phyloP scores from a whole-genome alignment of 2,797 vertebrate genomes.

The Nannoperca australis region DNA sequence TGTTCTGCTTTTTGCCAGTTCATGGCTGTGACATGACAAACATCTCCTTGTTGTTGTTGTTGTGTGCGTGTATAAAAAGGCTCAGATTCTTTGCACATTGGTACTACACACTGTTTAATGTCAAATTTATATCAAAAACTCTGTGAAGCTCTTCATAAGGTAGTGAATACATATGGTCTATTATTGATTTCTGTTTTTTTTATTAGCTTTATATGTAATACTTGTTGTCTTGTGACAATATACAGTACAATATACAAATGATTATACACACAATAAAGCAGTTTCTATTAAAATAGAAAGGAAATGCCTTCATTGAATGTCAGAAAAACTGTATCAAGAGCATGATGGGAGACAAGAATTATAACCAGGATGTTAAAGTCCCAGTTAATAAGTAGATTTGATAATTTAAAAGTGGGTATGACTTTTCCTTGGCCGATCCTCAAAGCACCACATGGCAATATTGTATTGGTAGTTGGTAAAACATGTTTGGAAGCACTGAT shows the following conservation, averaged over 20 bases:
- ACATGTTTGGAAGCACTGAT: background rate
- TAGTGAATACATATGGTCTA: background rate
- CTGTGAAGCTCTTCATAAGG: background rate
- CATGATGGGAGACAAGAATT: background rate
- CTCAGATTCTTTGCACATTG: background rate
- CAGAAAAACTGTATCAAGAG: background rate
- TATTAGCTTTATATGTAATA: background rate
- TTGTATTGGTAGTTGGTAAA: background rate
- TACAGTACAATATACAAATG: background rate
- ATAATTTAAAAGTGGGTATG: background rate
- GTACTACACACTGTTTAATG: background rate
- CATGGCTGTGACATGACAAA: constrained; percentile 2
- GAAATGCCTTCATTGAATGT: background rate
- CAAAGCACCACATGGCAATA: too few species aligned
- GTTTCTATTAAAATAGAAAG: background rate
- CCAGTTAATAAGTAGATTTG: constrained; percentile 1
- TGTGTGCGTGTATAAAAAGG: background rate
- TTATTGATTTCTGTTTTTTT: background rate
- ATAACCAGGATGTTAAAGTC: background rate
- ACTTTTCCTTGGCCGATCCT: too few species aligned
- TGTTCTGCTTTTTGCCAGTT: background rate
- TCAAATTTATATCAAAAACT: background rate
- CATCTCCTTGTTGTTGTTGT: background rate
- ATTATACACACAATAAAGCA: background rate
- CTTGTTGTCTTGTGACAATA: background rate